Conservation (phyloP, 2,113 vertebrate genomes). For the Guaruba guarouba region DNA sequence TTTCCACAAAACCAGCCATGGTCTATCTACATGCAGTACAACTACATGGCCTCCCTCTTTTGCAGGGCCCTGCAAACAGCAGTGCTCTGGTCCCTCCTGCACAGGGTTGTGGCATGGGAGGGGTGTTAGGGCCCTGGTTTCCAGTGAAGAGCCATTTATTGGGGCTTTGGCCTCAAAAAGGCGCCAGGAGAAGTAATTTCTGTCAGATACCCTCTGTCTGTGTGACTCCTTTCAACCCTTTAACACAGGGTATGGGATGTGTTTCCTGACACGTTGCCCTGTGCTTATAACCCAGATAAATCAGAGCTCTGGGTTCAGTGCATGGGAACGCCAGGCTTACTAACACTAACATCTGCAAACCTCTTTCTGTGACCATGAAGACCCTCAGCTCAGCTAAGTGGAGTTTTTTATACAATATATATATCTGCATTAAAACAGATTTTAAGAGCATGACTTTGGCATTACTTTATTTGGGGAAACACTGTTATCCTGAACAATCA, state of each 20-base stretch:
- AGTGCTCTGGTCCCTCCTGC: not conserved
- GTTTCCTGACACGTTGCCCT: not conserved
- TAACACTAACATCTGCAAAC: not conserved
- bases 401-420: not conserved
- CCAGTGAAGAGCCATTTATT: not conserved
- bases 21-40: not conserved
- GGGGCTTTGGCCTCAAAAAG: not conserved
- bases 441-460: not conserved
- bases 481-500: not conserved
- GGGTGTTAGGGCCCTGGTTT: not conserved
- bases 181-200: not conserved
- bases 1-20: not conserved
- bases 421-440: not conserved
- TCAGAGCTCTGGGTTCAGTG: not conserved
- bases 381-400: not conserved
- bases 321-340: not conserved
- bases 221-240: not conserved
- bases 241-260: not conserved
- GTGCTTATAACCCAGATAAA: not conserved
- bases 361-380: not conserved
- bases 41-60: not conserved
- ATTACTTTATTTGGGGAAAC: not conserved
- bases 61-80: not conserved
- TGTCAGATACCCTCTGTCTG: not conserved
- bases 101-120: not conserved